These are phyloP conservation scores for Pelmatolapia mariae DNA, from an alignment of 2,113 vertebrate species.

Conservation along the genomic window DNA sequence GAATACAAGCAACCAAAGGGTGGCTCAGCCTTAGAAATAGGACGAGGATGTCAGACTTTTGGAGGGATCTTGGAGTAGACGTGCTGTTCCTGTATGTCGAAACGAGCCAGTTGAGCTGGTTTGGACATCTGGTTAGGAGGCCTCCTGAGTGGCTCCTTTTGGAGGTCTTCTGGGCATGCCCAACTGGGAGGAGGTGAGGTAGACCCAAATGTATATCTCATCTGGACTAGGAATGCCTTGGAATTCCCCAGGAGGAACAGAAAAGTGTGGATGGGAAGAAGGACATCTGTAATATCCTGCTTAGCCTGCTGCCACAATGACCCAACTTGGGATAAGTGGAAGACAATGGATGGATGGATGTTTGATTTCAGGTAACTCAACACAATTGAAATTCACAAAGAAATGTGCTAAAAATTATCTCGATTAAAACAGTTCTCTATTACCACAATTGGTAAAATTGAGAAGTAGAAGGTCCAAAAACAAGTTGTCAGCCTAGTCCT, in stretches of 20 bases:
- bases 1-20: neutral
- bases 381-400: neutral
- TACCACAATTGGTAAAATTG: neutral
- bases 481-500: neutral
- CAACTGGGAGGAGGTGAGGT: neutral
- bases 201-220: neutral
- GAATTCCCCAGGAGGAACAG: neutral
- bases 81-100: accelerated
- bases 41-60: neutral
- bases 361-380: neutral
- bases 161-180: neutral
- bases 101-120: neutral
- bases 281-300: neutral
- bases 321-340: neutral
- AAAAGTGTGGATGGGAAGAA: neutral
- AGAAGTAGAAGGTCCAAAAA: neutral
- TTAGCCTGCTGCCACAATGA: neutral
- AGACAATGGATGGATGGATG: neutral
- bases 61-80: neutral
- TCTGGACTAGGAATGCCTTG: neutral
- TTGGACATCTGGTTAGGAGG: neutral
- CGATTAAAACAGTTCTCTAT: accelerated
- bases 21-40: neutral
- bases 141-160: neutral
- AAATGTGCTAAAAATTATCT: neutral